These are phyloP conservation scores for Pangasius larnaudii DNA, from an alignment of 2,797 vertebrate species.

Conservation along the genomic window DNA sequence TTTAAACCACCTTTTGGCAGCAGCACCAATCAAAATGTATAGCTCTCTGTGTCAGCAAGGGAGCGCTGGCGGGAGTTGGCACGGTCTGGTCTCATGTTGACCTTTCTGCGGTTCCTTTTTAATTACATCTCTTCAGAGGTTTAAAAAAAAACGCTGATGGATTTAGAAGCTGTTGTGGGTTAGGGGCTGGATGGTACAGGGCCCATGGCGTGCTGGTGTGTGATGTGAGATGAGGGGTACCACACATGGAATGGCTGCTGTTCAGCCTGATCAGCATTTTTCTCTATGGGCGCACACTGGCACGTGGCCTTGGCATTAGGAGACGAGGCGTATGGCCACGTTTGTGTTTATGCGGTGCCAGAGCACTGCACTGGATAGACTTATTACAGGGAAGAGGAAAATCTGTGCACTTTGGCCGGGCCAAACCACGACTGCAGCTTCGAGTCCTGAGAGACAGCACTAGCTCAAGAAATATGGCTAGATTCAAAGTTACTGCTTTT, in stretches of 20 bases:
- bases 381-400: slow-evolving; percentile 48
- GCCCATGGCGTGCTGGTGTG: slow-evolving; percentile 12
- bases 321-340: slow-evolving; percentile 64
- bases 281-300: slow-evolving; percentile 67
- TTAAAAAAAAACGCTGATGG: slow-evolving; percentile 66
- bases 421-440: slow-evolving; percentile 17
- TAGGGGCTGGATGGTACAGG: slow-evolving; percentile 66
- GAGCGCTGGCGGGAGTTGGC: slow-evolving; percentile 66
- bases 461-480: neutral
- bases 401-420: neutral
- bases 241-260: slow-evolving; percentile 61
- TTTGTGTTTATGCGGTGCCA: slow-evolving; percentile 67
- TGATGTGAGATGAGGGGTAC: slow-evolving; percentile 43
- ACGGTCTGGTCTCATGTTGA: slow-evolving; percentile 63
- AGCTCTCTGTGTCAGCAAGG: slow-evolving; percentile 34
- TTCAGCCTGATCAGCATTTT: slow-evolving; percentile 73
- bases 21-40: slow-evolving; percentile 48
- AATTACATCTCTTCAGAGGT: slow-evolving; percentile 77
- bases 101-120: slow-evolving; percentile 72
- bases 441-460: neutral
- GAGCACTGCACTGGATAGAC: neutral
- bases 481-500: neutral
- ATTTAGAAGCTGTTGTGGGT: slow-evolving; percentile 75
- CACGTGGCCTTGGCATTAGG: slow-evolving; percentile 68
- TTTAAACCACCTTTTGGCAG: slow-evolving; percentile 49